phyloP scores from a whole-genome alignment of 2,113 vertebrate species.

The Panthera leo region DNA sequence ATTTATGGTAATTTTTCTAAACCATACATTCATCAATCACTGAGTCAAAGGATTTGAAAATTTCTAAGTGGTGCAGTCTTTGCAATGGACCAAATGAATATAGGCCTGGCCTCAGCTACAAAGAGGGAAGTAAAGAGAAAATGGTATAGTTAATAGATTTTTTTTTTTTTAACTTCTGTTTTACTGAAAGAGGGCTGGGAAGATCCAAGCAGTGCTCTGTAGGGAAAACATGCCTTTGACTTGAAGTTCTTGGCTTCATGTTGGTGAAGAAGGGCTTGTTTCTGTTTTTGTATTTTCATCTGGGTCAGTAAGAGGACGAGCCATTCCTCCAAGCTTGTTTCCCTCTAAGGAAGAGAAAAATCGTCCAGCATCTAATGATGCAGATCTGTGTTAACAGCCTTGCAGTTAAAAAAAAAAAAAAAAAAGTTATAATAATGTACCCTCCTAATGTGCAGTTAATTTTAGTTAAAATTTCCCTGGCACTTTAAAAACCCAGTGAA shows the following conservation, averaged over 20 bases:
- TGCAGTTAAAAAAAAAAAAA: conserved; percentile 18
- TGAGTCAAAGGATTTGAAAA: neutral
- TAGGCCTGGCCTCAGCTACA: neutral
- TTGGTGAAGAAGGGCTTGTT: conserved; percentile 36
- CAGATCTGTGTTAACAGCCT: conserved; percentile 70
- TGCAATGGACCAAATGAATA: neutral
- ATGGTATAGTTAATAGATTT: neutral
- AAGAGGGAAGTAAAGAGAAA: neutral
- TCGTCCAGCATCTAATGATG: conserved; percentile 70
- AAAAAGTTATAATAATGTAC: conserved; percentile 59
- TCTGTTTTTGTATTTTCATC: conserved; percentile 69
- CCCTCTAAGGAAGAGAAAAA: conserved; percentile 63
- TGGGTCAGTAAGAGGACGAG: conserved; percentile 70
- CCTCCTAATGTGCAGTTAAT: conserved; percentile 72
- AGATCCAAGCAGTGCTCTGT: neutral
- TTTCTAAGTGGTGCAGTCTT: neutral
- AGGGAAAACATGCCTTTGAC: neutral
- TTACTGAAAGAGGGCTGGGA: neutral
- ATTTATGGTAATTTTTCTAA: conserved; percentile 12
- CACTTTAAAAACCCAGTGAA: conserved; percentile 49
- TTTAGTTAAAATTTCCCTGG: conserved; percentile 70
- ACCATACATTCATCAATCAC: neutral
- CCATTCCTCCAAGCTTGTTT: conserved; percentile 43
- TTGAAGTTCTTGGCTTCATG: neutral
- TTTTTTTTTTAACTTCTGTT: neutral